Percentiles rank a stretch among this genome's conserved stretches.
phyloP scores from a whole-genome alignment of 2,113 vertebrate species.

The Notiomystis cincta region DNA sequence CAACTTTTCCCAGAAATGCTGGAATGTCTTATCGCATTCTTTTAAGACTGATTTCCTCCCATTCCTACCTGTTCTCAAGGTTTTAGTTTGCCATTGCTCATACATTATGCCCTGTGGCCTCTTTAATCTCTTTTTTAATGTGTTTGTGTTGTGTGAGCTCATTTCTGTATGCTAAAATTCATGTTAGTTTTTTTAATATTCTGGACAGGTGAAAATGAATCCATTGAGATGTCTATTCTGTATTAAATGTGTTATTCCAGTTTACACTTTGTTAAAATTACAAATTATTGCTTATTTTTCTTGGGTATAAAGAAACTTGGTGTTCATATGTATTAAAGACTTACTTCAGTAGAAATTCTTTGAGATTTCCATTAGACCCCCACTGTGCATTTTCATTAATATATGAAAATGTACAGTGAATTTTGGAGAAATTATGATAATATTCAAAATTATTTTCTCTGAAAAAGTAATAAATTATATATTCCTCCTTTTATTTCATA shows the following conservation, averaged over 20 bases:
- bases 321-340: background rate
- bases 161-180: background rate
- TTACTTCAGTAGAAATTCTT: background rate
- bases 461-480: background rate
- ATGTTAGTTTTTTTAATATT: background rate
- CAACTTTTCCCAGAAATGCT: slow-evolving; percentile 12
- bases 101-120: background rate
- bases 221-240: background rate
- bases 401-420: background rate
- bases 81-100: background rate
- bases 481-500: background rate
- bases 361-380: background rate
- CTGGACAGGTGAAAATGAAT: background rate
- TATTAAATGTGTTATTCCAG: background rate
- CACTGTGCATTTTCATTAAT: too few relatives aligned
- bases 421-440: background rate
- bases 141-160: background rate
- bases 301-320: background rate
- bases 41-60: slow-evolving; percentile 31
- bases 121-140: background rate
- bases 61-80: slow-evolving; percentile 23
- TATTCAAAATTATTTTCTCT: background rate
- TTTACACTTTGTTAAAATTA: background rate
- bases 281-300: background rate
- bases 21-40: slow-evolving; percentile 30